These are phyloP conservation scores for Cartodere bifasciata DNA, from an alignment of 2,888 invertebrate genomes.

Conservation along the genomic window DNA sequence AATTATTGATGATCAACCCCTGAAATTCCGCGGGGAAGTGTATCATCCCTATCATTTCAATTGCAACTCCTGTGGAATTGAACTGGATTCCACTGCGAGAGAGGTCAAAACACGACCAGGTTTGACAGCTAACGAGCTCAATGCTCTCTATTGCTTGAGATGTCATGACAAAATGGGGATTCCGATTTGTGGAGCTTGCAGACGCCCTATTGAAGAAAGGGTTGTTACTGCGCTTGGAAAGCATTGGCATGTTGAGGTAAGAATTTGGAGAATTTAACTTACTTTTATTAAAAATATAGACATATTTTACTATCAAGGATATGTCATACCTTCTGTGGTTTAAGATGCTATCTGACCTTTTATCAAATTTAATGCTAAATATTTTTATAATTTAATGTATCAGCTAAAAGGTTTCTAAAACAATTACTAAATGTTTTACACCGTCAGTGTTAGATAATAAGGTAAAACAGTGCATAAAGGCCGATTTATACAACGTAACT, in stretches of 20 bases:
- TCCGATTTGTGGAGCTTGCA: constrained; percentile 99
- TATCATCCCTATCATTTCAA: constrained; percentile 99
- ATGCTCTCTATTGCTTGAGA: constrained; percentile 91
- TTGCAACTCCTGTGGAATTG: constrained; percentile 83
- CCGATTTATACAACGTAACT: too few relatives aligned
- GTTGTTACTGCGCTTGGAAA: constrained; percentile 97
- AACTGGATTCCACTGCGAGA: constrained; percentile 89
- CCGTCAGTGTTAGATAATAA: too few relatives aligned
- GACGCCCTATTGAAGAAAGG: constrained; percentile 96
- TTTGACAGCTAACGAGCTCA: constrained; percentile 82
- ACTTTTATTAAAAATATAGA: too few relatives aligned
- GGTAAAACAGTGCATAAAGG: too few relatives aligned
- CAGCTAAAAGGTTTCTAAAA: too few relatives aligned
- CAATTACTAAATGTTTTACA: too few relatives aligned
- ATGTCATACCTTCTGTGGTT: too few relatives aligned
- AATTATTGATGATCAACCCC: constrained; percentile 79
- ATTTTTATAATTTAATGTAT: too few relatives aligned
- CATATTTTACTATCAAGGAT: too few relatives aligned
- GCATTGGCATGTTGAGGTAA: constrained; percentile 94
- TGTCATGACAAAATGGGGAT: constrained; percentile 99
- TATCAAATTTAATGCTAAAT: too few relatives aligned
- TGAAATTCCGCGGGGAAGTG: constrained; percentile 88
- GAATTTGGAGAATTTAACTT: constrained; percentile 1
- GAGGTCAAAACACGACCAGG: constrained; percentile 89
- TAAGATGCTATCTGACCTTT: too few relatives aligned